Evolutionary conservation across 2,888 invertebrate species (phyloP).

Genomic region (Emmelina monodactyla): DNA sequence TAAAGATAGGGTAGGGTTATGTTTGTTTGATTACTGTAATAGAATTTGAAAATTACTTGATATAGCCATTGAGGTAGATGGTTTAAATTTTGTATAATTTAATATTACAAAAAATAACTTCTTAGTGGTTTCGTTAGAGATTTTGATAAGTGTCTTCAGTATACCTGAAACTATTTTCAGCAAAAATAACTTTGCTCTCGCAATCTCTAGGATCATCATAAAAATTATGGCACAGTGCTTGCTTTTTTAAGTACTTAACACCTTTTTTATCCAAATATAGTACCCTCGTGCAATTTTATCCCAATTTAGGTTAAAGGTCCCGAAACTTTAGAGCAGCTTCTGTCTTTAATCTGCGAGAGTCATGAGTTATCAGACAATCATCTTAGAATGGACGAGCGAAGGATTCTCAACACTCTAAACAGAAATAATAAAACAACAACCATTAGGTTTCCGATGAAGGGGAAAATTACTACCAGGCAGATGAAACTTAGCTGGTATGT

Average conservation of each 20-base stretch:
- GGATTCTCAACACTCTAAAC: constrained; percentile 73
- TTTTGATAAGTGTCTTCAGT: too few species aligned
- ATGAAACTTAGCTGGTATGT: constrained; percentile 81
- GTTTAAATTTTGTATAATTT: neutral
- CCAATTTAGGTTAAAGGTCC: constrained; percentile 67
- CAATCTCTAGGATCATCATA: too few species aligned
- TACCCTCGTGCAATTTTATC: too few species aligned
- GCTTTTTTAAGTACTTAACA: too few species aligned
- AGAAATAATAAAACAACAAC: constrained; percentile 61
- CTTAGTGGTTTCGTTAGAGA: too few species aligned
- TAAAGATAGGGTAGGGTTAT: too few species aligned
- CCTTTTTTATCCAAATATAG: too few species aligned
- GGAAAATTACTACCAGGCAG: constrained; percentile 72
- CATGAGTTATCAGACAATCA: constrained; percentile 74
- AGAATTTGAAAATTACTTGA: neutral
- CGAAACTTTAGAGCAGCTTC: constrained; percentile 63
- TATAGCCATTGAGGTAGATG: neutral
- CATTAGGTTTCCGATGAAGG: constrained; percentile 74
- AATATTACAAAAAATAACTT: neutral
- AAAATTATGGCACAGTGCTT: too few species aligned
- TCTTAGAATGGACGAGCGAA: constrained; percentile 73
- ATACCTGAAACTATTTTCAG: too few species aligned
- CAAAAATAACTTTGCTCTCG: too few species aligned
- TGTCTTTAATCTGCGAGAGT: constrained; percentile 66
- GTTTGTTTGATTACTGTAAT: too few species aligned